Conservation (phyloP, 2,797 vertebrate genomes). For the Octomys mimax region DNA sequence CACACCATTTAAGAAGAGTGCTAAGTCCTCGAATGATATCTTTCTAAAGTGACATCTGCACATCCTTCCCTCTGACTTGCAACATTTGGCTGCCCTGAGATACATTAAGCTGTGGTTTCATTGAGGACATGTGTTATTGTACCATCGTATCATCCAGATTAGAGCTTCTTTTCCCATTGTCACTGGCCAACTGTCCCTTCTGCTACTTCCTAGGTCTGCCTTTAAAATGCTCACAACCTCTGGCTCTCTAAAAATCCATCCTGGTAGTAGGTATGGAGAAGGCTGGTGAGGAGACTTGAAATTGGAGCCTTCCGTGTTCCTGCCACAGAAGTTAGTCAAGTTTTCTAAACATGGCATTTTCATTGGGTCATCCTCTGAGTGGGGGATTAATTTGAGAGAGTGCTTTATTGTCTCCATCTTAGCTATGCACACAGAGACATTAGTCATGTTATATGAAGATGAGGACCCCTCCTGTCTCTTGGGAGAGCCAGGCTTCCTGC, state of each 20-base stretch:
- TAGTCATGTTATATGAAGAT: background rate
- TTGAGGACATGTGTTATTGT: background rate
- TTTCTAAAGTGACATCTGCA: slow-evolving; percentile 44
- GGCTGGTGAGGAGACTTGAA: background rate
- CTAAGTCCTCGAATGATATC: slow-evolving; percentile 41
- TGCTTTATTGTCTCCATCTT: background rate
- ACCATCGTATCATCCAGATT: background rate
- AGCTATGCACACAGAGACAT: background rate
- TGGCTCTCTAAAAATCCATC: background rate
- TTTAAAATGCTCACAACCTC: background rate
- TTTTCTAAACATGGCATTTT: background rate
- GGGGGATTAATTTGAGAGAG: background rate
- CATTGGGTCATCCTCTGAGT: background rate
- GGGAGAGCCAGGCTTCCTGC: background rate
- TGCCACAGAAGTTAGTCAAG: background rate
- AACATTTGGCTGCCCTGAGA: background rate
- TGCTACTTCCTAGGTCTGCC: background rate
- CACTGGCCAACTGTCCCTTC: background rate
- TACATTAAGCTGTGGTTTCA: background rate
- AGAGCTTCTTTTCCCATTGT: background rate
- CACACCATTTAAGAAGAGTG: slow-evolving; percentile 5
- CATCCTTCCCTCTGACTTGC: slow-evolving; percentile 10
- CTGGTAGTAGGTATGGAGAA: background rate
- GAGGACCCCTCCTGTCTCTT: rapidly evolving
- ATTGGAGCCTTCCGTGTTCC: background rate